Conservation (phyloP, 2,888 invertebrate genomes). For the Atherix ibis region DNA sequence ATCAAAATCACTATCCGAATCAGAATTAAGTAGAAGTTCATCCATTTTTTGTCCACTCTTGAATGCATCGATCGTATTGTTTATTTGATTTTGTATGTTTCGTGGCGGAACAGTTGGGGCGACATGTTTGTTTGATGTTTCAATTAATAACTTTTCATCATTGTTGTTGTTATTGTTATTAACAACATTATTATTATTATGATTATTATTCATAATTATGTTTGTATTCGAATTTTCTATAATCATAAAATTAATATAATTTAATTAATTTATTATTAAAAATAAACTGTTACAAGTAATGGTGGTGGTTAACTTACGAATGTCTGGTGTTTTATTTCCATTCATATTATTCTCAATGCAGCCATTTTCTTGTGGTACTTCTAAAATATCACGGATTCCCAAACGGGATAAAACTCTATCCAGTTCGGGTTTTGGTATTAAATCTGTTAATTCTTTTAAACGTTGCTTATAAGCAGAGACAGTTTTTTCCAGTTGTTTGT, state of each 20-base stretch:
- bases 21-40: slow-evolving; percentile 55
- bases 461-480: slow-evolving; percentile 69
- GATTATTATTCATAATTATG: too few relatives aligned
- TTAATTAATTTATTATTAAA: neutral
- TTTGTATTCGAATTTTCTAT: slow-evolving; percentile 14
- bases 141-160: slow-evolving; percentile 30
- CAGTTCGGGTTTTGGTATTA: slow-evolving; percentile 27
- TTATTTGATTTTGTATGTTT: slow-evolving; percentile 36
- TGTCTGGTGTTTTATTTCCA: slow-evolving; percentile 23
- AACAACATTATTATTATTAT: too few relatives aligned
- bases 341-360: slow-evolving; percentile 9
- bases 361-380: slow-evolving; percentile 28
- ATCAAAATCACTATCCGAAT: slow-evolving; percentile 77
- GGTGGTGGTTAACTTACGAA: slow-evolving; percentile 1
- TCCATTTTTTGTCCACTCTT: slow-evolving; percentile 61
- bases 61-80: slow-evolving; percentile 35
- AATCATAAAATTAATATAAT: slow-evolving; percentile 15
- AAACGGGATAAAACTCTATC: slow-evolving; percentile 37
- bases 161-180: slow-evolving; percentile 10
- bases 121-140: slow-evolving; percentile 25
- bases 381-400: slow-evolving; percentile 39
- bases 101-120: slow-evolving; percentile 31
- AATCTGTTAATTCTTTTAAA: slow-evolving; percentile 46
- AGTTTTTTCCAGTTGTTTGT: slow-evolving; percentile 74
- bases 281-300: neutral